Conservation (phyloP, 2,888 invertebrate genomes). For the Dioctria linearis region DNA sequence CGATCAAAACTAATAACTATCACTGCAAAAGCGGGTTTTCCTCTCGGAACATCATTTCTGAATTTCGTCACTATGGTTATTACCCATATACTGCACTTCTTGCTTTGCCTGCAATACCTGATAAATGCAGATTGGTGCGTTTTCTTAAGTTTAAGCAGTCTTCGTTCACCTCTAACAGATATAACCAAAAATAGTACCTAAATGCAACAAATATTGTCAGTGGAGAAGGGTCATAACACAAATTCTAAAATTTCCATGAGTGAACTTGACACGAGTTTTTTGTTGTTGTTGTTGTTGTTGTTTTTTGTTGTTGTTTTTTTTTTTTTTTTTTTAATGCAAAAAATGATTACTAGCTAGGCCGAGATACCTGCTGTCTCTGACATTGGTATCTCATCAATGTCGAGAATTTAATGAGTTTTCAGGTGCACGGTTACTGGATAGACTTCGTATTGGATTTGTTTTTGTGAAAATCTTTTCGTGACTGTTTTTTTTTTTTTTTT, state of each 20-base stretch:
- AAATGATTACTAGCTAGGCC: background rate
- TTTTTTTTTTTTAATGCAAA: background rate
- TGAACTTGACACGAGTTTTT: background rate
- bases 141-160: too few relatives aligned
- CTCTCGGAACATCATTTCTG: too few relatives aligned
- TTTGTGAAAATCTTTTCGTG: background rate
- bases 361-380: background rate
- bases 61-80: too few relatives aligned
- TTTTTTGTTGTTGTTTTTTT: background rate
- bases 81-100: too few relatives aligned
- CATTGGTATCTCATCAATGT: constrained; percentile 6
- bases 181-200: too few relatives aligned
- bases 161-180: too few relatives aligned
- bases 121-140: too few relatives aligned
- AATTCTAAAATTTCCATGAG: background rate
- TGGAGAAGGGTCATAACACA: too few relatives aligned
- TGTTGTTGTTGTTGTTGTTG: background rate
- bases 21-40: too few relatives aligned
- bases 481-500: background rate
- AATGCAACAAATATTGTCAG: too few relatives aligned
- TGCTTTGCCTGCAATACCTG: too few relatives aligned
- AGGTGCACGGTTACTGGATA: background rate
- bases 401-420: constrained; percentile 10
- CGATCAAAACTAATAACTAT: too few relatives aligned
- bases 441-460: background rate